phyloP scores from a whole-genome alignment of 2,888 invertebrate genomes.

The Zele albiditarsus region DNA sequence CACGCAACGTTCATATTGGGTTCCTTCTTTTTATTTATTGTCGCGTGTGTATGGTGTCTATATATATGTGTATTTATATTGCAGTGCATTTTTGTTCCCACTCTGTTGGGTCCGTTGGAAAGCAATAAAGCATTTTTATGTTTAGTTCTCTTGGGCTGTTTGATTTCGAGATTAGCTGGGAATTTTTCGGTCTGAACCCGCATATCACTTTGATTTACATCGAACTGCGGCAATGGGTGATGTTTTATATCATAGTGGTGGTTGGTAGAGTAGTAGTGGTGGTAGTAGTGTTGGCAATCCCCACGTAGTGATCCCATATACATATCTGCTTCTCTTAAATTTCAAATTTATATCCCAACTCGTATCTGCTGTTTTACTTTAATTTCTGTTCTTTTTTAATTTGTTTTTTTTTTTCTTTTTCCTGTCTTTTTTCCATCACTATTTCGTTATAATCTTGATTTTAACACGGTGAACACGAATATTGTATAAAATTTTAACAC shows the following conservation, averaged over 20 bases:
- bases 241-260: neutral
- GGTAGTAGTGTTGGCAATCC: neutral
- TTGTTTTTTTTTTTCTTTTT: neutral
- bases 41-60: neutral
- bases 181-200: conserved; percentile 72
- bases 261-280: neutral
- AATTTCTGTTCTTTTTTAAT: neutral
- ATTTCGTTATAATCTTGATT: conserved; percentile 71
- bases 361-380: conserved; percentile 19
- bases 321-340: conserved; percentile 68
- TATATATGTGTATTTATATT: neutral
- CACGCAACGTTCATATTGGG: neutral
- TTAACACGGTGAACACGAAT: conserved; percentile 59
- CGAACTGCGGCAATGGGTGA: conserved; percentile 52
- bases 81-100: conserved; percentile 8
- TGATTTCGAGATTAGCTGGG: conserved; percentile 72
- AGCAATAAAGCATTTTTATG: conserved; percentile 72
- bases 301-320: neutral
- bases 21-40: conserved; percentile 5
- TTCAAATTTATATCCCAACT: conserved; percentile 69
- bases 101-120: conserved; percentile 55
- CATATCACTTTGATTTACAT: conserved; percentile 72
- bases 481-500: conserved; percentile 60
- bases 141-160: conserved; percentile 64
- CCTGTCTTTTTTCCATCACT: neutral